phyloP scores from a whole-genome alignment of 2,888 invertebrate genomes.

The Stomorhina lunata region DNA sequence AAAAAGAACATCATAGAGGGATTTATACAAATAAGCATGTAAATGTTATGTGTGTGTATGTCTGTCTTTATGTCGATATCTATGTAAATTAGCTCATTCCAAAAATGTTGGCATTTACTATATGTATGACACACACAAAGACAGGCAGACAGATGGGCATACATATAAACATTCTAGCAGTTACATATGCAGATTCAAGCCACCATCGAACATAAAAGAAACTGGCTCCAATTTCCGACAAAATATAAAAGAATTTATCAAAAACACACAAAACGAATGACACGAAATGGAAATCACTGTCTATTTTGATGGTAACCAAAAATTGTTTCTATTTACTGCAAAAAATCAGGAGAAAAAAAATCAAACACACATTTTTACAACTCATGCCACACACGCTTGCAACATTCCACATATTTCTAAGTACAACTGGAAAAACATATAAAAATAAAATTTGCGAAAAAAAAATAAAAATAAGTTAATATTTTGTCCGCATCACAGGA shows the following conservation, averaged over 20 bases:
- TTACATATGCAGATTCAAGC: constrained; percentile 61
- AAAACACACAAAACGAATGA: constrained; percentile 2
- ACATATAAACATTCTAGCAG: not conserved
- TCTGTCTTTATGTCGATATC: not conserved
- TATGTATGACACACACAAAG: not conserved
- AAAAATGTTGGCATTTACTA: not conserved
- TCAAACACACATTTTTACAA: not conserved
- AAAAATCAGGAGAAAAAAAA: constrained; percentile 12
- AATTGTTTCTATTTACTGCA: constrained; percentile 48
- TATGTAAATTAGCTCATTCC: constrained; percentile 50
- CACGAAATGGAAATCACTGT: constrained; percentile 59
- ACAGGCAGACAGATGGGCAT: not conserved
- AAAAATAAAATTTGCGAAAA: constrained; percentile 30
- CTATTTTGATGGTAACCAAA: constrained; percentile 59
- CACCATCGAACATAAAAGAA: constrained; percentile 62
- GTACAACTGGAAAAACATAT: constrained; percentile 38
- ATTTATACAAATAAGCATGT: not conserved
- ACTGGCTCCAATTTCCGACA: constrained; percentile 56
- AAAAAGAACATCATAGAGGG: not conserved
- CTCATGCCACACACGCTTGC: too few species aligned
- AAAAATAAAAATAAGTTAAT: constrained; percentile 69
- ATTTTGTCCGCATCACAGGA: constrained; percentile 67
- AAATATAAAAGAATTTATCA: constrained; percentile 30
- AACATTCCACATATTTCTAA: not conserved
- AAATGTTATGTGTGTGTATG: not conserved